phyloP scores from a whole-genome alignment of 2,113 vertebrate genomes.

The Microtus ochrogaster region DNA sequence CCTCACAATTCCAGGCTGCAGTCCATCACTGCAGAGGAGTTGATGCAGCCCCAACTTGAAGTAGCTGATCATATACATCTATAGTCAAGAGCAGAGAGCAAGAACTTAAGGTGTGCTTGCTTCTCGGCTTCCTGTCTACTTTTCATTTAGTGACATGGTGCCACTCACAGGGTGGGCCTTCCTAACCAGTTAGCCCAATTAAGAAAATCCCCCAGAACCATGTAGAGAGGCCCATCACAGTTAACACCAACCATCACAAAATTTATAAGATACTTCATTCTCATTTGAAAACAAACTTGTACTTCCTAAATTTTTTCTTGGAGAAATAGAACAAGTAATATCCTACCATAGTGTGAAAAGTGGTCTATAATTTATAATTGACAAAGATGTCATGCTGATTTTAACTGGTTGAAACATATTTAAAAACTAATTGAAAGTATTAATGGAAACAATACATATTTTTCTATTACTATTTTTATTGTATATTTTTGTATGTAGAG shows the following conservation, averaged over 20 bases:
- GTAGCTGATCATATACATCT: not conserved
- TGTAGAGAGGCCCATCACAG: not conserved
- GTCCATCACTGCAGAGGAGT: not conserved
- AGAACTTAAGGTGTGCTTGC: not conserved
- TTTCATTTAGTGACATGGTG: not conserved
- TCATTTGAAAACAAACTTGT: constrained; percentile 48
- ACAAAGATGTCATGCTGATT: not conserved
- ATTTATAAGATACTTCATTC: constrained; percentile 30
- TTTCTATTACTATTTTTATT: not conserved
- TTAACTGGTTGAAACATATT: not conserved
- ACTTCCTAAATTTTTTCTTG: constrained; percentile 22
- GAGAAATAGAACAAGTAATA: not conserved
- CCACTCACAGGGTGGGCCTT: not conserved
- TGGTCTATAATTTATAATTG: not conserved
- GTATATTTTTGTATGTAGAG: not conserved
- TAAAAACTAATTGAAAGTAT: not conserved
- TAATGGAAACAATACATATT: not conserved
- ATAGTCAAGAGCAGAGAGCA: not conserved
- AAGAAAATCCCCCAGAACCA: not conserved
- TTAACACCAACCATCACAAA: not conserved
- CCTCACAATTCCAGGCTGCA: not conserved
- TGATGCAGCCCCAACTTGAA: not conserved
- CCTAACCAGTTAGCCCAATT: not conserved
- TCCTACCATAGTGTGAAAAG: not conserved
- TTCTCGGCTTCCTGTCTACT: not conserved